Conservation (phyloP, 2,888 invertebrate species). For the Smittia sp. region DNA sequence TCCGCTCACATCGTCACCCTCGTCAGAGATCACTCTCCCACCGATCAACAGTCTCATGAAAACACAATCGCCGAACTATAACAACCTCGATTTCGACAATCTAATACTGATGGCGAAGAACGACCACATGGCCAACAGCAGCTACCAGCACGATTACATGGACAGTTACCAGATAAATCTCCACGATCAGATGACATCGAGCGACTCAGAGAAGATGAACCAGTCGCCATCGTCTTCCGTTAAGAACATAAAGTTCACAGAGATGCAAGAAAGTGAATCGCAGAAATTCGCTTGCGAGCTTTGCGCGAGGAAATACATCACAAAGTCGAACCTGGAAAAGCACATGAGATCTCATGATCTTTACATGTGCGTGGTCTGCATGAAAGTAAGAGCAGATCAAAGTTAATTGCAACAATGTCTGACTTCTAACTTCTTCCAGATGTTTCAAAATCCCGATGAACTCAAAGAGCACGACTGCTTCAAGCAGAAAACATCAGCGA, state of each 20-base stretch:
- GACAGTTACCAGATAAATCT: slow-evolving; percentile 16
- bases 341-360: slow-evolving; percentile 45
- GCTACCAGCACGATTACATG: slow-evolving; percentile 21
- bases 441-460: slow-evolving; percentile 45
- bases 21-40: slow-evolving; percentile 42
- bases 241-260: slow-evolving; percentile 31
- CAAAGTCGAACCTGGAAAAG: slow-evolving; percentile 44
- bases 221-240: slow-evolving; percentile 10
- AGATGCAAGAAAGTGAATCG: slow-evolving; percentile 37
- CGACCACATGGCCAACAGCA: slow-evolving; percentile 20
- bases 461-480: slow-evolving; percentile 40
- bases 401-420: neutral
- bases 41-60: slow-evolving; percentile 42
- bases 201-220: slow-evolving; percentile 26
- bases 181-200: slow-evolving; percentile 3
- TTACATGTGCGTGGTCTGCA: slow-evolving; percentile 43
- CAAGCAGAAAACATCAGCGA: slow-evolving; percentile 39
- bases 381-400: slow-evolving; percentile 38
- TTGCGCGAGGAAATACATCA: slow-evolving; percentile 44
- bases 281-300: slow-evolving; percentile 43
- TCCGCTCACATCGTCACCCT: slow-evolving; percentile 14
- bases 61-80: slow-evolving; percentile 26
- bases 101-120: slow-evolving; percentile 39
- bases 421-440: slow-evolving; percentile 43
- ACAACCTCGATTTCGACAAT: slow-evolving; percentile 37